These are phyloP conservation scores for Nyctibius bracteatus DNA, from an alignment of 2,113 vertebrate species.

Conservation along the genomic window DNA sequence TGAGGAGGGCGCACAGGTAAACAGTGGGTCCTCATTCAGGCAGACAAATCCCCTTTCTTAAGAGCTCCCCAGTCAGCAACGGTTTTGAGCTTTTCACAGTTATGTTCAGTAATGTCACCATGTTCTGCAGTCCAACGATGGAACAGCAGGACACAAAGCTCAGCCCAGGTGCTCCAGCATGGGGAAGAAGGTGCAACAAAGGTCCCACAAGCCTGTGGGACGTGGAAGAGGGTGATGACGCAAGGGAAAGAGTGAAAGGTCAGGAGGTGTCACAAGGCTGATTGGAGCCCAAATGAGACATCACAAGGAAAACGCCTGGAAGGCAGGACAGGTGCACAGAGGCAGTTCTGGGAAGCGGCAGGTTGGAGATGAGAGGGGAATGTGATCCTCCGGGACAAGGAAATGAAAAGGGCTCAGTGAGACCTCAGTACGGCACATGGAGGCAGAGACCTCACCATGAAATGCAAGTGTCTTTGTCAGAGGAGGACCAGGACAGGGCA, in stretches of 20 bases:
- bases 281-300: neutral
- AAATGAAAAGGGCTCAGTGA: neutral
- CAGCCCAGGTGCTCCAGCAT: neutral
- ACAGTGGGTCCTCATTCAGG: neutral
- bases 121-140: neutral
- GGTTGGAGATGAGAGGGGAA: neutral
- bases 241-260: neutral
- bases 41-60: neutral
- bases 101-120: neutral
- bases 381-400: neutral
- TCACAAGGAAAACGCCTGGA: accelerated
- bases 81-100: neutral
- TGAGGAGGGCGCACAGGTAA: neutral
- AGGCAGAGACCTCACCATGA: neutral
- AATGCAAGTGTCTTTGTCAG: neutral
- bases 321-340: neutral
- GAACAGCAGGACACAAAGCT: neutral
- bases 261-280: neutral
- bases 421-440: neutral
- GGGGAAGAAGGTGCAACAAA: neutral
- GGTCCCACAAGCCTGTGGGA: neutral
- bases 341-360: neutral
- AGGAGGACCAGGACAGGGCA: neutral
- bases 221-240: neutral
- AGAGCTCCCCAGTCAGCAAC: neutral